These are phyloP conservation scores for Celastrina argiolus DNA, from an alignment of 2,888 invertebrate species.

Conservation along the genomic window DNA sequence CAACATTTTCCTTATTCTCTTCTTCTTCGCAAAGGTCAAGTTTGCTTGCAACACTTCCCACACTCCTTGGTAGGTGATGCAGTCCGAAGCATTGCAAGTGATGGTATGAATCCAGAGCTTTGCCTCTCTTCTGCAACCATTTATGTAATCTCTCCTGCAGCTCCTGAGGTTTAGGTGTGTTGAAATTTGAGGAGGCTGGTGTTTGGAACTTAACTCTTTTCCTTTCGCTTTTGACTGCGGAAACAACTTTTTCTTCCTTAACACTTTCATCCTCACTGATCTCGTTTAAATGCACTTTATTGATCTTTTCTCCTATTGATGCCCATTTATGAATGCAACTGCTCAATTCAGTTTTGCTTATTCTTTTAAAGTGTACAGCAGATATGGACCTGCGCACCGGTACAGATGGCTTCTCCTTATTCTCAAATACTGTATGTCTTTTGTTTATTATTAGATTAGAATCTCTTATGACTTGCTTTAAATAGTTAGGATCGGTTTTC, in stretches of 20 bases:
- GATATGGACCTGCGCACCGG: slow-evolving; percentile 65
- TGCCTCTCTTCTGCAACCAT: slow-evolving; percentile 74
- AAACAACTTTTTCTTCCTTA: slow-evolving; percentile 48
- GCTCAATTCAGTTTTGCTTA: slow-evolving; percentile 50
- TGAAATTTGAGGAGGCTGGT: slow-evolving; percentile 48
- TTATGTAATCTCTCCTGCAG: slow-evolving; percentile 59
- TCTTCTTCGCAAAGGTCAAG: slow-evolving; percentile 54
- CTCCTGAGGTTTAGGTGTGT: slow-evolving; percentile 62
- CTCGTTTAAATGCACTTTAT: slow-evolving; percentile 48
- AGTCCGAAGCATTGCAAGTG: slow-evolving; percentile 77
- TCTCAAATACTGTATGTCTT: slow-evolving; percentile 48
- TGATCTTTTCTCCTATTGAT: slow-evolving; percentile 60
- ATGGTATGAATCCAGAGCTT: slow-evolving; percentile 64
- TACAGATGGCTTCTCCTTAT: slow-evolving; percentile 32
- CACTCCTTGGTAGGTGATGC: slow-evolving; percentile 45
- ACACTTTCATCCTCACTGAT: slow-evolving; percentile 53
- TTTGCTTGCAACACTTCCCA: slow-evolving; percentile 36
- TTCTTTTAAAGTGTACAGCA: slow-evolving; percentile 66
- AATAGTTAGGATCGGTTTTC: slow-evolving; percentile 47
- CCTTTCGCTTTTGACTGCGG: slow-evolving; percentile 62
- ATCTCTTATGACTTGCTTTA: slow-evolving; percentile 48
- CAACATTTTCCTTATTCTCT: slow-evolving; percentile 74
- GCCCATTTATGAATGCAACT: slow-evolving; percentile 66
- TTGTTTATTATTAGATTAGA: slow-evolving; percentile 47
- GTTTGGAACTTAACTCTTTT: slow-evolving; percentile 65